Evolutionary conservation across 2,888 invertebrate genomes (phyloP).

Genomic region (Scaptomyza cyrtandrae): DNA sequence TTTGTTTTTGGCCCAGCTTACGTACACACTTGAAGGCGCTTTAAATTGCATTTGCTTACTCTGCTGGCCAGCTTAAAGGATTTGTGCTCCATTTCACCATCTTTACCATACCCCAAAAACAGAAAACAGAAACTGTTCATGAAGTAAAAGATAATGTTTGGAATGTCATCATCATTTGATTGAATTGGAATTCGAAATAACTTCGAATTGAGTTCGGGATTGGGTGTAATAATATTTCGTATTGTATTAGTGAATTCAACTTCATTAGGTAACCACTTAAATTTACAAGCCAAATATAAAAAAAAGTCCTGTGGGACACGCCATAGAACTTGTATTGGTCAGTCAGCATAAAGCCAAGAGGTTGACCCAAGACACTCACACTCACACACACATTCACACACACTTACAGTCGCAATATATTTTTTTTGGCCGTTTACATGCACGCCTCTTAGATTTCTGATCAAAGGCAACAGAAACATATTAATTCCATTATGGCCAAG

Average conservation of each 20-base stretch:
- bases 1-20: background rate
- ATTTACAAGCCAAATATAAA: slow-evolving; percentile 49
- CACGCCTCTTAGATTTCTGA: slow-evolving; percentile 50
- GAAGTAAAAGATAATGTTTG: background rate
- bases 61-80: slow-evolving; percentile 9
- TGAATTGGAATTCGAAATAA: slow-evolving; percentile 11
- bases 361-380: slow-evolving; percentile 2
- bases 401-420: background rate
- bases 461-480: slow-evolving; percentile 70
- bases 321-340: slow-evolving; percentile 16
- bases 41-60: slow-evolving; percentile 26
- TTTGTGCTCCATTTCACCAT: slow-evolving; percentile 5
- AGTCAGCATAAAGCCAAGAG: slow-evolving; percentile 33
- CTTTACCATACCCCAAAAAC: background rate
- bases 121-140: background rate
- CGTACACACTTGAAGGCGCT: slow-evolving; percentile 6
- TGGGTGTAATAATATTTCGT: slow-evolving; percentile 11
- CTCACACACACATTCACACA: slow-evolving; percentile 1
- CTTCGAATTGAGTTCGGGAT: background rate
- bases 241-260: slow-evolving; percentile 12
- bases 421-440: slow-evolving; percentile 24
- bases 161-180: slow-evolving; percentile 7
- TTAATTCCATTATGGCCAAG: slow-evolving; percentile 72
- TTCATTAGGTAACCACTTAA: slow-evolving; percentile 42
- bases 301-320: slow-evolving; percentile 41